phyloP scores from a whole-genome alignment of 2,888 invertebrate genomes.

The Rhyacophila evoluta region DNA sequence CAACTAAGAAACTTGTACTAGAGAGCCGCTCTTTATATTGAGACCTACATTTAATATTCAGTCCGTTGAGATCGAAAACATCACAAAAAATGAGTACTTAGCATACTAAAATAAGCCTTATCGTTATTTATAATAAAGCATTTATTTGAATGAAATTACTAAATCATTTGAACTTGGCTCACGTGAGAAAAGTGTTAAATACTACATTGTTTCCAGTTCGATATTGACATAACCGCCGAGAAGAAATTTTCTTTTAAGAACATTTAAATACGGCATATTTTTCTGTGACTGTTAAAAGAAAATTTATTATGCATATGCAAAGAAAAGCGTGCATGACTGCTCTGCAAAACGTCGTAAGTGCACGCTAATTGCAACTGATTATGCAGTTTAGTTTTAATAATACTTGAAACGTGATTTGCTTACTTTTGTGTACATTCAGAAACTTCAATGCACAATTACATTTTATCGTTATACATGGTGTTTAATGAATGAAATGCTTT shows the following conservation, averaged over 20 bases:
- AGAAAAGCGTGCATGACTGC: neutral
- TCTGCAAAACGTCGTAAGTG: neutral
- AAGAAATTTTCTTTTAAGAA: neutral
- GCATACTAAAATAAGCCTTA: neutral
- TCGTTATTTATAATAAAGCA: neutral
- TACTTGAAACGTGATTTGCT: neutral
- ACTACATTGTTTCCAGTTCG: neutral
- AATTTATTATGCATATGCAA: neutral
- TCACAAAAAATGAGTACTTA: neutral
- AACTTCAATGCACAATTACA: too few species aligned
- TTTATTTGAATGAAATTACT: neutral
- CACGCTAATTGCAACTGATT: neutral
- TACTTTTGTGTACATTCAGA: neutral
- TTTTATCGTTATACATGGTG: too few species aligned
- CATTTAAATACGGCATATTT: neutral
- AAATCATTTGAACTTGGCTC: neutral
- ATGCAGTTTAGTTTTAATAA: neutral
- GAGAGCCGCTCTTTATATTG: slow-evolving; percentile 26
- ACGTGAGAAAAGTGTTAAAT: neutral
- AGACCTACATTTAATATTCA: slow-evolving; percentile 20
- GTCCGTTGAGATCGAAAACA: neutral
- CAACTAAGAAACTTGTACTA: slow-evolving; percentile 37
- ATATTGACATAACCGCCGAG: neutral
- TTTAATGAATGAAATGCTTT: too few species aligned
- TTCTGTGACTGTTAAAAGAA: neutral